Evolutionary conservation across 2,797 vertebrate species (phyloP).

Genomic region (Myotis vivesi): DNA sequence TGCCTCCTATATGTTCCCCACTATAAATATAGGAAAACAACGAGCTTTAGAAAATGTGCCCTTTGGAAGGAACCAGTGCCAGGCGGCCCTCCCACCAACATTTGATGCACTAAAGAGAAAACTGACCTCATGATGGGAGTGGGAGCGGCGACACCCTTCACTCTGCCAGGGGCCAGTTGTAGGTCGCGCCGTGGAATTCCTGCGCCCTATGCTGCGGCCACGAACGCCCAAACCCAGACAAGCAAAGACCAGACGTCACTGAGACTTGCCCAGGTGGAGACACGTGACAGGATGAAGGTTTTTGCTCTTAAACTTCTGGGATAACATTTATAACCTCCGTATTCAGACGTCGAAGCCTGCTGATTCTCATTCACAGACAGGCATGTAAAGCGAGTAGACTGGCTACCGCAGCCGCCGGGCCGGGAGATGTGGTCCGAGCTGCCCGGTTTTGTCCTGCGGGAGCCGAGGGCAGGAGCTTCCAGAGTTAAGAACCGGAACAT

Average conservation of each 20-base stretch:
- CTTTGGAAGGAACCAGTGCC: background rate
- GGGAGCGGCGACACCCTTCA: too few relatives aligned
- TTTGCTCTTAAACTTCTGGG: background rate
- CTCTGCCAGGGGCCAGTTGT: too few relatives aligned
- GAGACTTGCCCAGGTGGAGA: background rate
- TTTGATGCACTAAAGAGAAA: background rate
- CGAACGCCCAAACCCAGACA: background rate
- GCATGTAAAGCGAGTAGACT: too few relatives aligned
- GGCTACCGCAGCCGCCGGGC: too few relatives aligned
- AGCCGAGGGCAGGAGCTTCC: background rate
- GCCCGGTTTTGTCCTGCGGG: accelerated
- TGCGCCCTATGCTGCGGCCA: too few relatives aligned
- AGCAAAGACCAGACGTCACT: accelerated
- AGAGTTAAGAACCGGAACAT: background rate
- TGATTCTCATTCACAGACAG: background rate
- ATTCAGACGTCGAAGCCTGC: background rate
- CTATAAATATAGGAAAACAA: background rate
- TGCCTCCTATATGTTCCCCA: background rate
- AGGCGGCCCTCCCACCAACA: too few relatives aligned
- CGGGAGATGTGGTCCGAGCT: accelerated
- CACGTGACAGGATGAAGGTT: accelerated
- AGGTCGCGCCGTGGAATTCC: too few relatives aligned
- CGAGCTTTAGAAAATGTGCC: background rate
- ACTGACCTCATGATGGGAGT: accelerated
- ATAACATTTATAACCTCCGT: background rate